Evolutionary conservation across 2,113 vertebrate species (phyloP).

Genomic region (Toxotes chatareus): DNA sequence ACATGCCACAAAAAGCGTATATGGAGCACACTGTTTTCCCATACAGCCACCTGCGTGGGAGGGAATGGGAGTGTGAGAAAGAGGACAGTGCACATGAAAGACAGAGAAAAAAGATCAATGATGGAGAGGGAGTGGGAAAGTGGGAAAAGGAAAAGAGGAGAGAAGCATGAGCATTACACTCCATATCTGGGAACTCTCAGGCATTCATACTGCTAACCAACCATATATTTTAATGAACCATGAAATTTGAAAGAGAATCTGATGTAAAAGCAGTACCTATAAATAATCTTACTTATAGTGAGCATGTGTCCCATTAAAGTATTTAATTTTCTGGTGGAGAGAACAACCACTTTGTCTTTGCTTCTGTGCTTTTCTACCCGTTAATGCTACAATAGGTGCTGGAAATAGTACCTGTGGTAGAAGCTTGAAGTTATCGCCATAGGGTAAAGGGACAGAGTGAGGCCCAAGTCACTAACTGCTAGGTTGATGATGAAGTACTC

Average conservation of each 20-base stretch:
- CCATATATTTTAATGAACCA: conserved; percentile 20
- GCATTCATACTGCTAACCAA: conserved; percentile 29
- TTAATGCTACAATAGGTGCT: background rate
- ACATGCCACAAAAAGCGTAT: conserved; percentile 86
- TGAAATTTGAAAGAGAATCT: conserved; percentile 21
- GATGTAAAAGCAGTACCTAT: background rate
- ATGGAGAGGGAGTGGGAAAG: conserved; percentile 6
- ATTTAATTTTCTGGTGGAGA: background rate
- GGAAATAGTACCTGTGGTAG: conserved; percentile 84
- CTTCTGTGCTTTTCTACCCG: background rate
- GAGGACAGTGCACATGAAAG: conserved; percentile 22
- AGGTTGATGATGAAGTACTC: conserved; percentile 89
- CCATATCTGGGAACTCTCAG: conserved; percentile 18
- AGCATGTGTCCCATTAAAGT: conserved; percentile 7
- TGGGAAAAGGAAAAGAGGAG: conserved; percentile 7
- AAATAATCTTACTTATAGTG: background rate
- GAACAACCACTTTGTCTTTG: background rate
- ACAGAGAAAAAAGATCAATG: conserved; percentile 37
- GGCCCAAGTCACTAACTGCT: conserved; percentile 86
- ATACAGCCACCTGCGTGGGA: conserved; percentile 83
- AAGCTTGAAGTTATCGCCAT: conserved; percentile 87
- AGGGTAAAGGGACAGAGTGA: conserved; percentile 87
- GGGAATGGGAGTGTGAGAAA: conserved; percentile 32
- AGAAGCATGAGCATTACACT: conserved; percentile 3
- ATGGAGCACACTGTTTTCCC: conserved; percentile 81